These are phyloP conservation scores for Spermophilus dauricus DNA, from an alignment of 2,113 vertebrate species.

Conservation along the genomic window DNA sequence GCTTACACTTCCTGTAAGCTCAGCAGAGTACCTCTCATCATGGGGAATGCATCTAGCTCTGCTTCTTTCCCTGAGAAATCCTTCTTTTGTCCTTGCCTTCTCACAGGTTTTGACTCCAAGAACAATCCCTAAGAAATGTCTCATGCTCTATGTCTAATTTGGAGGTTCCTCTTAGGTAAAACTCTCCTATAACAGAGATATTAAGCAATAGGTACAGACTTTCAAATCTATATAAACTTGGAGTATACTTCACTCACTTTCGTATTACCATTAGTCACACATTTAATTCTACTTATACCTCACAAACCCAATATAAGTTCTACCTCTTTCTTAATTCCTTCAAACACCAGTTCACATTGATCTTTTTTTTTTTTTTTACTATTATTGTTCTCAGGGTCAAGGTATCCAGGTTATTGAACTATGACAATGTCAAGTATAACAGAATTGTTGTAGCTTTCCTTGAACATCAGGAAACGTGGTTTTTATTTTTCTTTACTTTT, in stretches of 20 bases:
- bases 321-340: background rate
- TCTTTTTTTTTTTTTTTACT: background rate
- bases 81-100: background rate
- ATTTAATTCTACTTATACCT: background rate
- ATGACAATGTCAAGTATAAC: background rate
- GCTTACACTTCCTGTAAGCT: background rate
- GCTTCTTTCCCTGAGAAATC: background rate
- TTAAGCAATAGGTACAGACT: background rate
- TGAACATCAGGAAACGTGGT: background rate
- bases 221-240: background rate
- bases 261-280: background rate
- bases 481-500: background rate
- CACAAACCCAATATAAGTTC: background rate
- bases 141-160: background rate
- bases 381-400: background rate
- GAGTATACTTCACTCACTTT: background rate
- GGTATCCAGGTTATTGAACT: background rate
- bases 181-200: background rate
- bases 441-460: background rate
- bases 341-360: background rate
- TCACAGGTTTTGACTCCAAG: background rate
- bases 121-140: background rate
- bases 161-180: background rate
- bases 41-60: background rate
- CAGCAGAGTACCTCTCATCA: background rate